Base-by-base conservation (phyloP, 1,140 invertebrate species). In the Drosophila paulistorum region DNA sequence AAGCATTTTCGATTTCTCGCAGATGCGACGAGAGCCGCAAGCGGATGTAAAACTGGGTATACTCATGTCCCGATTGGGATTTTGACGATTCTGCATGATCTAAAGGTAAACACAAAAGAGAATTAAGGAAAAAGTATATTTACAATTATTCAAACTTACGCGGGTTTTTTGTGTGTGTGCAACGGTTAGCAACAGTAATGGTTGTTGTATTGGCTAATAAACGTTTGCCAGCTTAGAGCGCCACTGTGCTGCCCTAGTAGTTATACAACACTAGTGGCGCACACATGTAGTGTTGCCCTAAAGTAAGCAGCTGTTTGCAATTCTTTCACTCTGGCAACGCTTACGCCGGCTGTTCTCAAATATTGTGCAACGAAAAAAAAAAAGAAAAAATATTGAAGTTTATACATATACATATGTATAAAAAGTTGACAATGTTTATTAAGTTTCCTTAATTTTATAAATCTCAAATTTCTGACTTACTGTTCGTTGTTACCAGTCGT, bases 1-100 rank as follows among this genome's bases (percentile, higher is more conserved):
- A 1, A 89, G 66, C 66, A 91, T 77, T 54, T 90, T 90, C 5
- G 73, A 72, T 62, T 91, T 91, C 6, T 79, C 71, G 63, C 90
- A 91, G 13, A 72, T 23, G 14, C 85, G 85, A 14, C 66, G 71
- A 2, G 66, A 61, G 2, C 85, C 80, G 65, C 84, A 90, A 35
- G 79, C 54, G 7, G 84, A 87, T 20, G 84, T 78, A 51, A 79
- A 84, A 45, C 85, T 89, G 55, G 83, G 73, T 45, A 89, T 75
- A 23, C 42, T 30, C 20, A 69, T 69, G 51, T 84, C 71, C 48
- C 58, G 67, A 37, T 89, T 89, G 1, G 80, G 85, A 58, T 90
- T 90, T 13, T 73, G 71, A 55, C 61, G 59, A 57, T 71, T 77
- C 26, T 75, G 58, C 81, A 89, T 89, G 37, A 37, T 78, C 58